Percentiles rank a stretch among this genome's conserved stretches.
These are phyloP conservation scores for Fragum fragum DNA, from an alignment of 2,888 invertebrate species.

Conservation along the genomic window DNA sequence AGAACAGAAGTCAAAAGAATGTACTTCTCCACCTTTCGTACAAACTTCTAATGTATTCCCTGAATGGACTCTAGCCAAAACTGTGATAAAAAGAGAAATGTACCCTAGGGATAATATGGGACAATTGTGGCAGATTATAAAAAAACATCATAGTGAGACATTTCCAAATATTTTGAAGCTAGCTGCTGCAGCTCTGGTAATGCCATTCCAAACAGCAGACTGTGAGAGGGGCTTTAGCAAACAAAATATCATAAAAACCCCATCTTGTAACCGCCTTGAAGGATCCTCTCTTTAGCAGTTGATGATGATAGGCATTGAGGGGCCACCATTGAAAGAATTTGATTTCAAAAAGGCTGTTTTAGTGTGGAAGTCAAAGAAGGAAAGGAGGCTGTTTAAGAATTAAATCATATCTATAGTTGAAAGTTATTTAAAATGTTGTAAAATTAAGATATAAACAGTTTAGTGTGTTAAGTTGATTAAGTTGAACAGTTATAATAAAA, in stretches of 20 bases:
- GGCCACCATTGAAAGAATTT: no score
- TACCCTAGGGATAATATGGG: slow-evolving; percentile 39
- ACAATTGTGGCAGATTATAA: slow-evolving; percentile 37
- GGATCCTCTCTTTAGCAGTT: no score
- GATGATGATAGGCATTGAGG: no score
- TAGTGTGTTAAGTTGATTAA: no score
- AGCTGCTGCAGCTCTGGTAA: slow-evolving; percentile 30
- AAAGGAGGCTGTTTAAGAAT: no score
- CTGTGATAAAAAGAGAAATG: slow-evolving; percentile 13
- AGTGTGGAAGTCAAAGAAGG: no score
- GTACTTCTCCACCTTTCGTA: neutral
- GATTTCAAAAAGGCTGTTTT: no score
- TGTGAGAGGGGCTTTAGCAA: slow-evolving; percentile 47
- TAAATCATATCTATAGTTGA: no score
- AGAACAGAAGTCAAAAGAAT: slow-evolving; percentile 8
- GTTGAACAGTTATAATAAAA: no score
- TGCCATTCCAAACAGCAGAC: slow-evolving; percentile 49
- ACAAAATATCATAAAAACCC: slow-evolving; percentile 47
- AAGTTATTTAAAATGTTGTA: no score
- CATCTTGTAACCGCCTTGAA: no score
- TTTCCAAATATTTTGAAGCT: slow-evolving; percentile 47
- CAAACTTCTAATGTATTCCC: neutral
- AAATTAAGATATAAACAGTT: no score
- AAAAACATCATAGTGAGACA: slow-evolving; percentile 28
- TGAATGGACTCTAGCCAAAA: slow-evolving; percentile 19